A percentile compares a stretch with the other conserved stretches of the same genome.
These are phyloP conservation scores for Gracilinanus agilis DNA, from an alignment of 2,113 vertebrate genomes.

Conservation along the genomic window DNA sequence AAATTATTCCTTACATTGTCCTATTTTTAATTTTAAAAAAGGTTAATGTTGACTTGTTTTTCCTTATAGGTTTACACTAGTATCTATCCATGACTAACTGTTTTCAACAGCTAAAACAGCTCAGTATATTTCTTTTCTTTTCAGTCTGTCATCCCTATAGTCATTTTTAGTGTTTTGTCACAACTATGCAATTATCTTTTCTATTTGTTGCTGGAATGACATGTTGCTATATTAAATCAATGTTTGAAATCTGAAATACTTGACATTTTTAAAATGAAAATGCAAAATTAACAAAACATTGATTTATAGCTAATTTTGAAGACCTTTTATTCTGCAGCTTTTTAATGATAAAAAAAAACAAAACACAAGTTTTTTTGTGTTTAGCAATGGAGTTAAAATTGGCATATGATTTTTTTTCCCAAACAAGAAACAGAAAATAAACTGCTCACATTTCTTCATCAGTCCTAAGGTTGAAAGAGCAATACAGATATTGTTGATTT, in stretches of 20 bases:
- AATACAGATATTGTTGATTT: conserved; percentile 75
- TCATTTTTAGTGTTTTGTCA: conserved; percentile 84
- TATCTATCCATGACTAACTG: conserved; percentile 74
- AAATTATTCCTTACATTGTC: conserved; percentile 76
- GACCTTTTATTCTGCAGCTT: conserved; percentile 51
- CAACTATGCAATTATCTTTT: conserved; percentile 87
- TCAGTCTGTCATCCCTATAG: conserved; percentile 69
- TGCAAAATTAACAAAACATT: conserved; percentile 21
- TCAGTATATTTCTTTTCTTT: conserved; percentile 84
- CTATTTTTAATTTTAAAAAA: conserved; percentile 81
- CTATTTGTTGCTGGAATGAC: conserved; percentile 78
- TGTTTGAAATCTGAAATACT: conserved; percentile 71
- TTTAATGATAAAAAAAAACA: conserved; percentile 37
- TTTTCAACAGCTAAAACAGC: conserved; percentile 75
- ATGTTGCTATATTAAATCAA: conserved; percentile 66
- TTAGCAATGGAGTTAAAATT: conserved; percentile 49
- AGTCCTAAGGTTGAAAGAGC: conserved; percentile 78
- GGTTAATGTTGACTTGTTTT: too few relatives aligned
- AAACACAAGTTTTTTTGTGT: conserved; percentile 51
- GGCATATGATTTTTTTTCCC: conserved; percentile 47
- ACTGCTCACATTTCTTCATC: conserved; percentile 53
- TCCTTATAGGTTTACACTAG: conserved; percentile 84
- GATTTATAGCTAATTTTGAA: conserved; percentile 57
- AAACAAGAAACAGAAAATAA: conserved; percentile 44
- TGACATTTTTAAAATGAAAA: conserved; percentile 72